Evolutionary conservation across 2,113 vertebrate genomes (phyloP).

Genomic region (Macquaria ambigua): DNA sequence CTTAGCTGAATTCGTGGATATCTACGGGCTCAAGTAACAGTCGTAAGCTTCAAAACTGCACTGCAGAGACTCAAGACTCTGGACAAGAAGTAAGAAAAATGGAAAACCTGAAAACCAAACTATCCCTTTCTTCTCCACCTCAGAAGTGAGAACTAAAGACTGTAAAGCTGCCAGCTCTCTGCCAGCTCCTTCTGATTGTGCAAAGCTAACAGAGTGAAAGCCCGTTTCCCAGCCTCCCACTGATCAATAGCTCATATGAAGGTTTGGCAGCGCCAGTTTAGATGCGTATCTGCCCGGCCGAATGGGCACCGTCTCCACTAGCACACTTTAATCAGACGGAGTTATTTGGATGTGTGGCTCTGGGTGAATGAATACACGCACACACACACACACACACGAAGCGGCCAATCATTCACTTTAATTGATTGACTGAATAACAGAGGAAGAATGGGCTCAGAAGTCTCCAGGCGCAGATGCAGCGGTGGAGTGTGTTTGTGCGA

Average conservation of each 20-base stretch:
- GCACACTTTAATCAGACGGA: slow-evolving; percentile 57
- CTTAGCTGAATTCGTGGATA: not conserved
- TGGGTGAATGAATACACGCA: slow-evolving; percentile 5
- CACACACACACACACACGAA: not conserved
- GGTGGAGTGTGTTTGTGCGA: slow-evolving; percentile 16
- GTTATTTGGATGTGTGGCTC: slow-evolving; percentile 38
- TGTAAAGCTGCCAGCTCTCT: slow-evolving; percentile 21
- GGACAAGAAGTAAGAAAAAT: not conserved
- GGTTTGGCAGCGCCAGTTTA: slow-evolving; percentile 18
- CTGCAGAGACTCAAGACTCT: not conserved
- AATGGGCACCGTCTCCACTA: slow-evolving; percentile 40
- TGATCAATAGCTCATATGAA: slow-evolving; percentile 66
- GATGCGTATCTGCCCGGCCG: slow-evolving; percentile 23
- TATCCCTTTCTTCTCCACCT: slow-evolving; percentile 7
- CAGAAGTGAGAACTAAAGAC: slow-evolving; percentile 16
- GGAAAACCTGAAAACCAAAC: slow-evolving; percentile 4
- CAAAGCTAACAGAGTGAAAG: slow-evolving; percentile 32
- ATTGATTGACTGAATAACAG: slow-evolving; percentile 44
- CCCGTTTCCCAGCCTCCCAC: slow-evolving; percentile 3
- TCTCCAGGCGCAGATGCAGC: slow-evolving; percentile 15
- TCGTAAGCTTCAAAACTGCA: not conserved
- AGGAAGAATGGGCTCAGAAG: slow-evolving; percentile 33
- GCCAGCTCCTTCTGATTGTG: slow-evolving; percentile 30
- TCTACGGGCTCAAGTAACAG: not conserved
- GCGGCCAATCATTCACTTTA: slow-evolving; percentile 42